phyloP scores from a whole-genome alignment of 2,797 vertebrate species.

The Pseudocheirus occidentalis region DNA sequence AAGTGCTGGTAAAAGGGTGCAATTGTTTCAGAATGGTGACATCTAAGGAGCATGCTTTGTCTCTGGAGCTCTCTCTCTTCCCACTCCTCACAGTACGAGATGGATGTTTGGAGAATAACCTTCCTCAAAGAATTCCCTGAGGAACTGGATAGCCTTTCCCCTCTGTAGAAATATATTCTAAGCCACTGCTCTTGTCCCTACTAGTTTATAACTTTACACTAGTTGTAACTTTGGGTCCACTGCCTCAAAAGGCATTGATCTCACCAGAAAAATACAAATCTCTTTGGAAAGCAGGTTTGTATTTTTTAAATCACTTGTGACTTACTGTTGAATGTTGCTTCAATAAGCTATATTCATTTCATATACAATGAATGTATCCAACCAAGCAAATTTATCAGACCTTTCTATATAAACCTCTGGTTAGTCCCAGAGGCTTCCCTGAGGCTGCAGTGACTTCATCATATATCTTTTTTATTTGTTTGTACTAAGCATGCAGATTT shows the following conservation, averaged over 20 bases:
- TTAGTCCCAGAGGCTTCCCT: not conserved
- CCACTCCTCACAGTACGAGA: not conserved
- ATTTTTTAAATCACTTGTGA: not conserved
- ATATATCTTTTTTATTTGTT: slow-evolving; percentile 57
- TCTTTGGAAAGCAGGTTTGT: slow-evolving; percentile 12
- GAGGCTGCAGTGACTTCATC: slow-evolving; percentile 38
- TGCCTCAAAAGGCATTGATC: not conserved
- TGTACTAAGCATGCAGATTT: slow-evolving; percentile 36
- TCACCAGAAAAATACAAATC: not conserved
- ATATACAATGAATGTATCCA: slow-evolving; percentile 37
- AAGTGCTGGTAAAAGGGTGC: not conserved
- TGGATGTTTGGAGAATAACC: not conserved
- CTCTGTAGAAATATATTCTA: not conserved
- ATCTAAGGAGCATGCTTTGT: not conserved
- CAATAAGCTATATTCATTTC: not conserved
- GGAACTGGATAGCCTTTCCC: not conserved
- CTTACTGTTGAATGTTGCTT: not conserved
- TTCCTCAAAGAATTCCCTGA: not conserved
- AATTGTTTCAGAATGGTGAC: not conserved
- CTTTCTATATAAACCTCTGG: slow-evolving; percentile 2
- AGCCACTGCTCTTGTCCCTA: not conserved
- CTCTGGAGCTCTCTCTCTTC: not conserved
- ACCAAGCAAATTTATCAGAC: not conserved
- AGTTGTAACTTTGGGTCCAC: not conserved
- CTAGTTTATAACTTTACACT: not conserved